Conservation (phyloP, 2,888 invertebrate genomes). For the Trilocha varians region DNA sequence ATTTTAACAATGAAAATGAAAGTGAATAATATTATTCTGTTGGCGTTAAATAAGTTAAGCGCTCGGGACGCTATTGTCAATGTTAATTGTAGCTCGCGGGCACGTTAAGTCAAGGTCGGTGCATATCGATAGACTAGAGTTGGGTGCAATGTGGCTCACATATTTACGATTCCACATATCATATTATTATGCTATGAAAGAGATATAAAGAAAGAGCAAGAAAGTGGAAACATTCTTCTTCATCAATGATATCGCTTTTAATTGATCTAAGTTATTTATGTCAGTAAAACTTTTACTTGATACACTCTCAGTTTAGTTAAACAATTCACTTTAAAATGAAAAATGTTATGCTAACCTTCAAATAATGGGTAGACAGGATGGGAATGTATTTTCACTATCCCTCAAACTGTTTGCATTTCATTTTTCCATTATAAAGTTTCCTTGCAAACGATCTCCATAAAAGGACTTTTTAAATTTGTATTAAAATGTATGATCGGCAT, state of each 20-base stretch:
- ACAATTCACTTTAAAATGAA: no score
- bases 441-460: no score
- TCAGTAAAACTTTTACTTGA: constrained; percentile 5
- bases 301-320: background rate
- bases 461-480: no score
- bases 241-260: constrained; percentile 35
- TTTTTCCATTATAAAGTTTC: no score
- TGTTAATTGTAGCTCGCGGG: constrained; percentile 53
- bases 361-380: no score
- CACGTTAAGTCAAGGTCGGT: constrained; percentile 60
- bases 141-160: constrained; percentile 29
- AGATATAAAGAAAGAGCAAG: constrained; percentile 54
- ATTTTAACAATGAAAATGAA: constrained; percentile 32
- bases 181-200: constrained; percentile 32
- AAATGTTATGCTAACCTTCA: no score
- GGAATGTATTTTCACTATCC: no score
- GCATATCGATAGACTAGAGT: constrained; percentile 47
- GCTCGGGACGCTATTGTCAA: constrained; percentile 57
- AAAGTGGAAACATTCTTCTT: constrained; percentile 65
- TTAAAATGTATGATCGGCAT: no score
- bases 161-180: constrained; percentile 41
- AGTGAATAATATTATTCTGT: constrained; percentile 23
- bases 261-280: constrained; percentile 30
- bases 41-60: constrained; percentile 32
- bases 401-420: no score